These are phyloP conservation scores for Molothrus ater DNA, from an alignment of 2,797 vertebrate genomes.

Conservation along the genomic window DNA sequence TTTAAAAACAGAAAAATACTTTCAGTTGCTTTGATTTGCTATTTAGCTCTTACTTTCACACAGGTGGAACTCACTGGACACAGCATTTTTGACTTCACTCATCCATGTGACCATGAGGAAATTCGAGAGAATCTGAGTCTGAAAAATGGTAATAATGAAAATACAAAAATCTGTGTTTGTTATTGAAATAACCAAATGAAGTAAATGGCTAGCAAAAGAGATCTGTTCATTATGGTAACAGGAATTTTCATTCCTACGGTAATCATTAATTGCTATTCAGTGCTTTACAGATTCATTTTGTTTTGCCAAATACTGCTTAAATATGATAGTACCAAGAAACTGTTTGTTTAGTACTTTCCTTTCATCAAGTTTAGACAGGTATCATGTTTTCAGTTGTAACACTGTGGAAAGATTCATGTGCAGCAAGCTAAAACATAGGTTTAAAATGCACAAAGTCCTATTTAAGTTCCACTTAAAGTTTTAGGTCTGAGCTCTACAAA, in stretches of 20 bases:
- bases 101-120: conserved; percentile 98
- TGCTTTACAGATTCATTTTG: neutral
- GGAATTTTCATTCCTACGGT: neutral
- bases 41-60: conserved; percentile 28
- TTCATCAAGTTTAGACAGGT: neutral
- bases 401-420: neutral
- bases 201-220: neutral
- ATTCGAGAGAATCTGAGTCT: conserved; percentile 94
- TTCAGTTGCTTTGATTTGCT: neutral
- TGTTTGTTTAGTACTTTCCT: neutral
- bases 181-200: neutral
- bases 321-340: neutral
- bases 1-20: neutral
- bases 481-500: neutral
- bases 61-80: conserved; percentile 98
- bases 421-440: neutral
- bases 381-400: neutral
- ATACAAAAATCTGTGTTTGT: neutral
- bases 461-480: conserved; percentile 1
- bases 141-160: conserved; percentile 80
- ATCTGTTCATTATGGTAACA: neutral
- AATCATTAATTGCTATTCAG: neutral
- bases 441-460: neutral
- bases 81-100: conserved; percentile 99
- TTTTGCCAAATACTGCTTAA: neutral